Percentiles rank a stretch among this genome's conserved stretches.
phyloP scores from a whole-genome alignment of 2,888 invertebrate genomes.

The Apoda limacodes region DNA sequence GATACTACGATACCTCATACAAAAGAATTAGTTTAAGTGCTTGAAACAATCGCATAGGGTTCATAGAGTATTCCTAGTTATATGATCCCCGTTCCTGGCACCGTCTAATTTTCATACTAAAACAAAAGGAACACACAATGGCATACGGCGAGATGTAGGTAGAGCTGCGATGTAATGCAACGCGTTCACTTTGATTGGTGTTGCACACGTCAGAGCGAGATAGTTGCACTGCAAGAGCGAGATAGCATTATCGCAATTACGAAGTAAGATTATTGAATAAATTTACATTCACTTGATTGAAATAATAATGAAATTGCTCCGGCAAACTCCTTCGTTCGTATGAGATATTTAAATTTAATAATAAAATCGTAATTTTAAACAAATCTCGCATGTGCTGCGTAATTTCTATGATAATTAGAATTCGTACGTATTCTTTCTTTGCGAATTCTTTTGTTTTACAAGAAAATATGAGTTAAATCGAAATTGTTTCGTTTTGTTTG shows the following conservation, averaged over 20 bases:
- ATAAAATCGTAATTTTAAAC: conserved; percentile 64
- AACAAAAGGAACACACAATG: conserved; percentile 47
- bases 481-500: conserved; percentile 28
- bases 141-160: conserved; percentile 33
- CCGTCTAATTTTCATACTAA: conserved; percentile 47
- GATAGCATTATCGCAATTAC: conserved; percentile 59
- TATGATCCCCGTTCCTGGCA: too few species aligned
- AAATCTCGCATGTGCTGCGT: conserved; percentile 48
- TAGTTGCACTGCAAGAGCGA: conserved; percentile 29
- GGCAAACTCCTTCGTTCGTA: conserved; percentile 55
- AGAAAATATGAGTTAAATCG: too few species aligned
- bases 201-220: conserved; percentile 27
- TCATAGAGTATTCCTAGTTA: too few species aligned
- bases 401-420: conserved; percentile 56
- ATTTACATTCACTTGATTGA: conserved; percentile 70
- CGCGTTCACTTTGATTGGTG: conserved; percentile 59
- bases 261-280: conserved; percentile 70
- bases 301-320: conserved; percentile 70
- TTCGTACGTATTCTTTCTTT: too few species aligned
- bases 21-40: too few species aligned
- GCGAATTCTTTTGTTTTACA: conserved; percentile 32
- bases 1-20: too few species aligned
- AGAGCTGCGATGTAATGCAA: conserved; percentile 31
- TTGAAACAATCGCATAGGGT: too few species aligned
- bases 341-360: conserved; percentile 67